Base-by-base conservation (phyloP, 1,140 invertebrate species). In the Camponotus floridanus region DNA sequence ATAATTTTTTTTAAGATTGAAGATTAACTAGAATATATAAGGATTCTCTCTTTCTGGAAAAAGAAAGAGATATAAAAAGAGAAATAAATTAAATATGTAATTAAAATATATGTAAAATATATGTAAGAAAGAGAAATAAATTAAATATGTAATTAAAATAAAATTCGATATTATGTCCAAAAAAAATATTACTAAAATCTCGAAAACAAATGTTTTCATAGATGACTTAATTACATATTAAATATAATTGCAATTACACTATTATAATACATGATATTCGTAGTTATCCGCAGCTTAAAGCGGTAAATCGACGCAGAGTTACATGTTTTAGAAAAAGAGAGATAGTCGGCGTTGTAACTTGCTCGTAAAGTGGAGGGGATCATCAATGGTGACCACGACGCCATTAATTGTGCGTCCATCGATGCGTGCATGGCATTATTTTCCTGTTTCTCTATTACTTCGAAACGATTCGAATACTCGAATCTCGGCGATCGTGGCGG, bases 381-480 rank as follows among this genome's bases (percentile, higher is more conserved):
- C 7, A 36, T 15, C 26, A 62, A 73, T 7, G 42, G 59, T 51
- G 42, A 59, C n/a, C 45, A 48, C 57, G 76, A 57, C 87, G 87
- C 87, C 88, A 89, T 89, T 89, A 89, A 45, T 21, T 18, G 61
- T 89, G 61, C 3, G 26, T 57, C 48, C 21, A 61, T 18, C 68
- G 84, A 62, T n/a, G 76, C 85, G 71, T 86, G 76, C 26, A 67
- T 88, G 73, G 65, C 73, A 73, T 51, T 78, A 6, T 57, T 45
- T 21, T 15, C 26, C 33, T 36, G 18, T n/a, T 39, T 9, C 11
- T 4, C 61, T 59, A 21, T 61, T n/a, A 67, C 83, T 45, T 45
- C 31, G 55, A 71, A 55, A 42, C 71, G 64, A 48, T 87, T 84
- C 26, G 68, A 55, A 51, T 48, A 70, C 42, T 88, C 51, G 71